Evolutionary conservation across 2,113 vertebrate genomes (phyloP).

Genomic region (Gulo gulo): DNA sequence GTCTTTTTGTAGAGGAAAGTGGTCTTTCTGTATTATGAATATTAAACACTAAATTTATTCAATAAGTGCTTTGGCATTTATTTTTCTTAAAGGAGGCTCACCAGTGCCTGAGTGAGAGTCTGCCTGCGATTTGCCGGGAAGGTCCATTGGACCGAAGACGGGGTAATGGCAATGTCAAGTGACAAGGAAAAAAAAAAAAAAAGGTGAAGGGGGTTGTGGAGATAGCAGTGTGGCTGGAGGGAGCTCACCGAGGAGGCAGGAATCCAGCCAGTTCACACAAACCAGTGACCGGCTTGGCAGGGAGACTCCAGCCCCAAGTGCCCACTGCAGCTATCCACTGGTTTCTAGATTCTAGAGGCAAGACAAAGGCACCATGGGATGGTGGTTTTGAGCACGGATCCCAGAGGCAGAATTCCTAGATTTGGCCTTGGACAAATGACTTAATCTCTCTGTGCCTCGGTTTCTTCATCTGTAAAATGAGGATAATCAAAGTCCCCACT

Average conservation of each 20-base stretch:
- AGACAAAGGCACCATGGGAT: not conserved
- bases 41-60: not conserved
- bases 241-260: not conserved
- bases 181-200: not conserved
- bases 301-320: not conserved
- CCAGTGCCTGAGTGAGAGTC: not conserved
- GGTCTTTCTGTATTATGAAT: conserved; percentile 29
- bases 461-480: conserved; percentile 26
- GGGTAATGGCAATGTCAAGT: not conserved
- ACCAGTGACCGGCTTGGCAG: not conserved
- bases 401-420: not conserved
- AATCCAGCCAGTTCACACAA: not conserved
- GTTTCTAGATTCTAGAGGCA: not conserved
- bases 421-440: not conserved
- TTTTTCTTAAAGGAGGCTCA: conserved; percentile 21
- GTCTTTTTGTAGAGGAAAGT: conserved; percentile 9
- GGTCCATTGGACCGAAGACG: not conserved
- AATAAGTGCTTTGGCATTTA: not conserved
- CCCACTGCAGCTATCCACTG: not conserved
- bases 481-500: not conserved
- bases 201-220: not conserved
- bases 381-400: not conserved
- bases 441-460: not conserved
- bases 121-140: not conserved
- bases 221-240: not conserved